A percentile compares a stretch with the other conserved stretches of the same genome.
Evolutionary conservation across 2,797 vertebrate species (phyloP).

Genomic region (Anabacerthia variegaticeps): DNA sequence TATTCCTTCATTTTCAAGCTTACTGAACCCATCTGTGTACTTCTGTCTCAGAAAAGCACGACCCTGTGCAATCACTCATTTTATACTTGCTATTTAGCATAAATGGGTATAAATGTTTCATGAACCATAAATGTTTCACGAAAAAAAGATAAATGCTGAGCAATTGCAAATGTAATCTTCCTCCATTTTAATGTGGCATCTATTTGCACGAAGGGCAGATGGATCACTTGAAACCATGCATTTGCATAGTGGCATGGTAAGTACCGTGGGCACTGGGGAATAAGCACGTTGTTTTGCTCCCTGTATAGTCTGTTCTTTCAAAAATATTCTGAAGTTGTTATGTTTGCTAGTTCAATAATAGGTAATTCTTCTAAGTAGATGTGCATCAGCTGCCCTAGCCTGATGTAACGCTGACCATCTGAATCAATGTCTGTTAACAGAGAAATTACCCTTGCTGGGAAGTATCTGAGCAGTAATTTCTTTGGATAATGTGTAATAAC

Average conservation of each 20-base stretch:
- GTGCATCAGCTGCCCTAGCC: not conserved
- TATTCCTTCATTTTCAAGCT: not conserved
- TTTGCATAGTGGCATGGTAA: not conserved
- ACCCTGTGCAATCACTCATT: not conserved
- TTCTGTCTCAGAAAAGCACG: not conserved
- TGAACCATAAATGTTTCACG: not conserved
- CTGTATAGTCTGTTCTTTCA: not conserved
- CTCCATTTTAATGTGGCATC: not conserved
- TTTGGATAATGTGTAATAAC: not conserved
- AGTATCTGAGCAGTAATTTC: not conserved
- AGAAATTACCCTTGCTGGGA: not conserved
- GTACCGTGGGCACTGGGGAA: not conserved
- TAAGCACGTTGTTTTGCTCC: not conserved
- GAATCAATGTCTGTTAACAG: not conserved
- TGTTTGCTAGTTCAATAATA: not conserved
- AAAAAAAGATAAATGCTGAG: slow-evolving; percentile 15
- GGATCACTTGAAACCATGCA: not conserved
- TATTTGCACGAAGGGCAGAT: not conserved
- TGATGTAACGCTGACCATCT: not conserved
- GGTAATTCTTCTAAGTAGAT: not conserved
- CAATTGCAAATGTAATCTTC: not conserved
- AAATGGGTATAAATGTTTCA: not conserved
- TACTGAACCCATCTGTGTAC: not conserved
- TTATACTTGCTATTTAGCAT: not conserved
- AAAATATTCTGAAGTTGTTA: not conserved